Percentiles rank a stretch among this genome's conserved stretches.
Evolutionary conservation across 2,797 vertebrate species (phyloP).

Genomic region (Zenarchopterus dispar): DNA sequence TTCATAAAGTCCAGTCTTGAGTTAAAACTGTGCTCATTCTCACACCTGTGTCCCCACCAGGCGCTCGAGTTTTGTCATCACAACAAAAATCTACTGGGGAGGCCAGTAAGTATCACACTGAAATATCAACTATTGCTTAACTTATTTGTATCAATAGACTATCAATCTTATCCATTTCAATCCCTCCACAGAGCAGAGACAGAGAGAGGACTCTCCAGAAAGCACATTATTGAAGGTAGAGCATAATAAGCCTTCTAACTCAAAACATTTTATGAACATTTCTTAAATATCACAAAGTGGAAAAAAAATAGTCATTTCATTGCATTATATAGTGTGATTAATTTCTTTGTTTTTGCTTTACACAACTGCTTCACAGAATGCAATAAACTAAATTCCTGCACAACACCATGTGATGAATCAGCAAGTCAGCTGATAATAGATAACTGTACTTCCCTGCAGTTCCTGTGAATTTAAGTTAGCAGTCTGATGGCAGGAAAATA

Average conservation of each 20-base stretch:
- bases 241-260: not conserved
- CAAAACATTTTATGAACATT: not conserved
- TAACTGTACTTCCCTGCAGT: too few relatives aligned
- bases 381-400: too few relatives aligned
- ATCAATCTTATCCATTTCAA: conserved; percentile 8
- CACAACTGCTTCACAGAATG: too few relatives aligned
- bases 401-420: too few relatives aligned
- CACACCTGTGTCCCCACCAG: conserved; percentile 65
- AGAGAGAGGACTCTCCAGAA: conserved; percentile 90
- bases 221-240: conserved; percentile 93
- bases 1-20: not conserved
- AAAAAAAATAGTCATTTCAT: too few relatives aligned
- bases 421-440: too few relatives aligned
- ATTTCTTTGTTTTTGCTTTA: too few relatives aligned
- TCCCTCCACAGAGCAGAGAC: conserved; percentile 87
- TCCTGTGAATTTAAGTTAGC: too few relatives aligned
- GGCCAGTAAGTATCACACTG: conserved; percentile 87
- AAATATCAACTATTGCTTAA: not conserved
- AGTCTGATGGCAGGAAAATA: too few relatives aligned
- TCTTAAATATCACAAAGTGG: too few relatives aligned
- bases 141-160: not conserved
- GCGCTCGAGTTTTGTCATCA: conserved; percentile 93
- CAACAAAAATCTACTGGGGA: conserved; percentile 94
- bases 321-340: too few relatives aligned
- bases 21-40: conserved; percentile 1